A percentile compares a stretch with the other conserved stretches of the same genome.
These are phyloP conservation scores for Hirundo rustica DNA, from an alignment of 2,797 vertebrate genomes.

Conservation along the genomic window DNA sequence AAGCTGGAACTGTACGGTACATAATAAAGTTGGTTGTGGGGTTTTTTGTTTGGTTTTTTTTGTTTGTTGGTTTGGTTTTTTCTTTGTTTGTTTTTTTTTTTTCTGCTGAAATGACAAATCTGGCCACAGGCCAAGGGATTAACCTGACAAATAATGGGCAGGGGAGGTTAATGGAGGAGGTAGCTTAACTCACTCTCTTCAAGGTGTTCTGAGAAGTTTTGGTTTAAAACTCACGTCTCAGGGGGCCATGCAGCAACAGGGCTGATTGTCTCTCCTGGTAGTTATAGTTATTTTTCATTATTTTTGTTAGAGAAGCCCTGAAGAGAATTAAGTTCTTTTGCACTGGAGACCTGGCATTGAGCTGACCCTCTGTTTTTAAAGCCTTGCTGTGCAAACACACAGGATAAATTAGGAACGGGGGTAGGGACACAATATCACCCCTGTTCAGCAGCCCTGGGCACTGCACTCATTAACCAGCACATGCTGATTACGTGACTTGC, in stretches of 20 bases:
- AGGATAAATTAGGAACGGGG: background rate
- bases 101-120: background rate
- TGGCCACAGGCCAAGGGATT: background rate
- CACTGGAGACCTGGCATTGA: background rate
- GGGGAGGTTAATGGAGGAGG: background rate
- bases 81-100: too few species aligned
- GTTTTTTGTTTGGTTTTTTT: background rate
- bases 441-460: background rate
- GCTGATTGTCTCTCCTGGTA: background rate
- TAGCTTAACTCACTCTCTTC: background rate
- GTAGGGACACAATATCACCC: background rate
- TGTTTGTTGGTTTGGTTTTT: too few species aligned
- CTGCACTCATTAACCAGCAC: background rate
- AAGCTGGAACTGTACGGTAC: background rate
- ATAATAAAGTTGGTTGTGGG: background rate
- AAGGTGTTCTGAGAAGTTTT: background rate
- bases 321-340: background rate
- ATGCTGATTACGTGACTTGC: fast-evolving
- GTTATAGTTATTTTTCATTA: background rate
- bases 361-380: background rate
- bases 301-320: background rate
- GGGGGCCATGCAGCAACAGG: background rate
- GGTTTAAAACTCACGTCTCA: background rate
- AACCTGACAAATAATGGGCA: background rate
- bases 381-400: background rate